These are phyloP conservation scores for Bryconaethiops microstoma DNA, from an alignment of 2,797 vertebrate species.

Conservation along the genomic window DNA sequence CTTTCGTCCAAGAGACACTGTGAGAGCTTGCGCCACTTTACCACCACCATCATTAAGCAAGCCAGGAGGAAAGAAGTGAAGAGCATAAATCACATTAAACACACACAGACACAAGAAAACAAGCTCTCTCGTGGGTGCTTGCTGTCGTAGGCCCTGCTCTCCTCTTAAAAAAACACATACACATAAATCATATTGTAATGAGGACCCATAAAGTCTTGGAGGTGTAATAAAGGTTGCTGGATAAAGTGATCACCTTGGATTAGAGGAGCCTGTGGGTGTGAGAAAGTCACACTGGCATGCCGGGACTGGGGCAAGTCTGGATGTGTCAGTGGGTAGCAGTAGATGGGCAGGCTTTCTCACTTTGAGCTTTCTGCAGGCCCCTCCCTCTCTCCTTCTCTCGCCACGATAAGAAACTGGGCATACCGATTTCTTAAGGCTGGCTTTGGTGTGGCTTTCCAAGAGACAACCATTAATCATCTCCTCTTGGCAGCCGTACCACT, in stretches of 20 bases:
- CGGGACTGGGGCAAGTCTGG: constrained; percentile 28
- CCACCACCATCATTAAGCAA: constrained; percentile 46
- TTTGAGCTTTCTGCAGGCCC: constrained; percentile 8
- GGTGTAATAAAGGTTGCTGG: constrained; percentile 38
- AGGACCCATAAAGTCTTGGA: constrained; percentile 41
- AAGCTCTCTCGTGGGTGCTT: constrained; percentile 6
- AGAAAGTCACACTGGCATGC: constrained; percentile 33
- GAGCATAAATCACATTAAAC: constrained; percentile 55
- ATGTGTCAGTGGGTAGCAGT: constrained; percentile 23
- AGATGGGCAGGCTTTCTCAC: constrained; percentile 1
- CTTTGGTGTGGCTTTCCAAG: constrained; percentile 64
- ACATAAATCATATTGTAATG: constrained; percentile 43
- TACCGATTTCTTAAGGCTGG: constrained; percentile 58
- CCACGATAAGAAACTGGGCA: constrained; percentile 30
- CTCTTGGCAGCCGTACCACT: constrained; percentile 74
- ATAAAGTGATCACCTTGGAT: constrained; percentile 52
- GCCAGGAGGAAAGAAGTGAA: constrained; percentile 46
- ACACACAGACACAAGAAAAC: constrained; percentile 21
- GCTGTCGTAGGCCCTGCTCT: constrained; percentile 33
- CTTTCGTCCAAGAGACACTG: constrained; percentile 53
- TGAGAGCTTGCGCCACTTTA: constrained; percentile 47
- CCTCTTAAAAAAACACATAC: constrained; percentile 38
- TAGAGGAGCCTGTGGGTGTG: constrained; percentile 43
- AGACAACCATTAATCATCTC: constrained; percentile 68
- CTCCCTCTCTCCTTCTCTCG: constrained; percentile 13